Evolutionary conservation across 2,797 vertebrate species (phyloP), one percentile per base, ranked within the genome.

Genomic region (Malacoctenus gilli): DNA sequence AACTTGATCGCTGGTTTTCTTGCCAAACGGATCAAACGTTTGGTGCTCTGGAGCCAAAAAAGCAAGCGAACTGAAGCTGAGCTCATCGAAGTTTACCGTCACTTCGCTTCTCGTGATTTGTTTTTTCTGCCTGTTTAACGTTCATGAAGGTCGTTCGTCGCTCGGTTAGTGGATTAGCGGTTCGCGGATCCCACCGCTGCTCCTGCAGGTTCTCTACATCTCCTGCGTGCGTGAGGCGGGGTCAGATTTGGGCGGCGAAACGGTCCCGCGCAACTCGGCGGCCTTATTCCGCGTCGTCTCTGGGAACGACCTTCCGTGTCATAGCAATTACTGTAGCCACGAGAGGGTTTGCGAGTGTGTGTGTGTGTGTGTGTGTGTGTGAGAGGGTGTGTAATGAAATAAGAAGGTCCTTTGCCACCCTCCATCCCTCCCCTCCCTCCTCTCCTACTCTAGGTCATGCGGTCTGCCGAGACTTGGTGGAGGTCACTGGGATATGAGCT

Each of bases 291-390:
- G 79, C 69, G 77, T 71, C 73, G 44, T 84, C 81, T 85, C 80
- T 70, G 74, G 68, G 82, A 87, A 82, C 82, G 86, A 90, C 87
- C 87, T 89, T 85, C 78, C 1, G 32, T 83, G 85, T 85, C 80
- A 84, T 8, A 76, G 87, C 85, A 89, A 88, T 89, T 89, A 89
- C 83, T 36, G 68, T 70, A 40, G 75, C 80, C 82, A 72, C 87
- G 38, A 41, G 83, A 79, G 89, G 76, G 41, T 63, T 73, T 53
- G 19, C 46, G 63, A 41, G 71, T 37, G 54, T 20, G 66, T 19
- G 42, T 46, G 58, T 35, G 53, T 47, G 62, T 13, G 56, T 10
- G 30, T 32, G 30, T 32, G 30, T 10, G 30, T 32, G 30, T 12
- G 23, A 43, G 61, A 37, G 64, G 19, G 71, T 49, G 74, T 41